Conservation (phyloP, 2,888 invertebrate species). For the Parasteatoda lunata region DNA sequence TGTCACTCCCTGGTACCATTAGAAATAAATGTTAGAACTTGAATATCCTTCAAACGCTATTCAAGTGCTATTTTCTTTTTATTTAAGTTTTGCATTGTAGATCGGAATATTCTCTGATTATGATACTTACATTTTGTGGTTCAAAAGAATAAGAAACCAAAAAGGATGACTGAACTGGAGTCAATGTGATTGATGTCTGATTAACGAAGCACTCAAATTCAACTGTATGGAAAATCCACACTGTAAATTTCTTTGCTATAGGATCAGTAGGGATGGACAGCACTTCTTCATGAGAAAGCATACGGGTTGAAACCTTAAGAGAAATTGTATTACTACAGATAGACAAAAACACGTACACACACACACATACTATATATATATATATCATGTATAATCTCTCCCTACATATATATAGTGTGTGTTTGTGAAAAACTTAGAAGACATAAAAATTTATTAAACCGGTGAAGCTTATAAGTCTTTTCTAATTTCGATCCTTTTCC, state of each 20-base stretch:
- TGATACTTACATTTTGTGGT: neutral
- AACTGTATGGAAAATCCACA: neutral
- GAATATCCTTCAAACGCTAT: neutral
- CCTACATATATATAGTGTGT: too few relatives aligned
- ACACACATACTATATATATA: neutral
- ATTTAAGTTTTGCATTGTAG: neutral
- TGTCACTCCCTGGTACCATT: too few relatives aligned
- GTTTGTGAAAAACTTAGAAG: too few relatives aligned
- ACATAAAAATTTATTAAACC: too few relatives aligned
- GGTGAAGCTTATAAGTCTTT: too few relatives aligned
- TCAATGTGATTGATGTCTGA: neutral
- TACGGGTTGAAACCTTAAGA: neutral
- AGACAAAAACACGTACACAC: too few relatives aligned
- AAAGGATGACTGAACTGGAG: neutral
- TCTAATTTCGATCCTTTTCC: too few relatives aligned
- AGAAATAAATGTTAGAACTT: too few relatives aligned
- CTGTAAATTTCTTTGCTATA: neutral
- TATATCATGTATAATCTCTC: neutral
- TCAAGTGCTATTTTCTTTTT: neutral
- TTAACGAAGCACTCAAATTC: neutral
- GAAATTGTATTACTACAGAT: neutral
- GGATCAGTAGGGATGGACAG: neutral
- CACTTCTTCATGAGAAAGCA: neutral
- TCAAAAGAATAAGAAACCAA: slow-evolving; percentile 6
- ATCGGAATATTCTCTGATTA: neutral